Conservation (phyloP, 2,888 invertebrate species). For the Hyppa rectilinea region DNA sequence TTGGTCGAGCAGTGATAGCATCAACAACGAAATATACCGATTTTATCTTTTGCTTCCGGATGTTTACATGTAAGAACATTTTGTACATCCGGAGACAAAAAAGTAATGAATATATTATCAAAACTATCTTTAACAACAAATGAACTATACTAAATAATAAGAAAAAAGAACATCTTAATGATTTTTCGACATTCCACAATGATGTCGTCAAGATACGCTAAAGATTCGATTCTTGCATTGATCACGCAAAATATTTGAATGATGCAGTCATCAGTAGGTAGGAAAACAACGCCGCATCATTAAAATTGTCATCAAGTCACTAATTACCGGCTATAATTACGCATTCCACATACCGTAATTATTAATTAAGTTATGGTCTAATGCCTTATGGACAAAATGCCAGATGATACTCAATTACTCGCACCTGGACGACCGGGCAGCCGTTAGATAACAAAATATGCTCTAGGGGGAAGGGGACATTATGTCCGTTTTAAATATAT, state of each 20-base stretch:
- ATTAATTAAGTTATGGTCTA: slow-evolving; percentile 36
- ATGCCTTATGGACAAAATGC: slow-evolving; percentile 9
- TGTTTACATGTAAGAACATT: slow-evolving; percentile 20
- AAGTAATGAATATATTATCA: background rate
- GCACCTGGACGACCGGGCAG: slow-evolving; percentile 21
- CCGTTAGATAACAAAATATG: slow-evolving; percentile 15
- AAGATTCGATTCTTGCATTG: background rate
- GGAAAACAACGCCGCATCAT: background rate
- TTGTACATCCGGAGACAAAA: background rate
- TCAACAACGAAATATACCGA: slow-evolving; percentile 5
- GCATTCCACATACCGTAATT: background rate
- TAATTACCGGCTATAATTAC: background rate
- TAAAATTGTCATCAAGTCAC: slow-evolving; percentile 6
- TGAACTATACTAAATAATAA: background rate
- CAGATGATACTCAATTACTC: slow-evolving; percentile 22
- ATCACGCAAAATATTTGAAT: slow-evolving; percentile 6
- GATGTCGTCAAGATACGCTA: background rate
- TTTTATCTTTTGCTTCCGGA: slow-evolving; percentile 17
- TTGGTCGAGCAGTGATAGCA: slow-evolving; percentile 5
- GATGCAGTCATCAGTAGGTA: background rate
- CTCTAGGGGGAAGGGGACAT: too few relatives aligned
- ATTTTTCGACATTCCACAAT: background rate
- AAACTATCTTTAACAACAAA: background rate
- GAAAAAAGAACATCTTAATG: background rate
- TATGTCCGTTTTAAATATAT: background rate